Base-by-base conservation (phyloP, 2,888 invertebrate species). In the Sarcophaga caerulescens region DNA sequence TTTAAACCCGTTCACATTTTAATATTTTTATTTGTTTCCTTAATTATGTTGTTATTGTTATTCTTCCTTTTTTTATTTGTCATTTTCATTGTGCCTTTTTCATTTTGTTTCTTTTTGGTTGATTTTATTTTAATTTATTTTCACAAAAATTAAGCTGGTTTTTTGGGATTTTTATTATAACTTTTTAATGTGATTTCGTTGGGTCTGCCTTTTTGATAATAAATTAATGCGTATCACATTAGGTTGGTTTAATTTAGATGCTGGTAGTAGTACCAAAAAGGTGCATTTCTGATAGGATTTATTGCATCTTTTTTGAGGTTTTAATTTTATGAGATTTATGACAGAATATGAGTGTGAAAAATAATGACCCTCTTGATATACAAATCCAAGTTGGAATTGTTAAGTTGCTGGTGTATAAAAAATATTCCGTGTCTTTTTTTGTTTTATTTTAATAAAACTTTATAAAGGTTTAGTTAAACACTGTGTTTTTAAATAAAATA, bases 91-190 rank as follows among this genome's bases (percentile, higher is more conserved):
- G 62, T 35, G 35, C 73, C 19, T 35, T 52, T 44, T 23, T 75
- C 23, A 10, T 62, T 71, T 14, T n/a, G n/a, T n/a, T n/a, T n/a
- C n/a, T n/a, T n/a, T n/a, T n/a, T n/a, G n/a, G n/a, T 79, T 66
- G 6, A 44, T n/a, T 59, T 23, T 66, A 3, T 74, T 25, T 74
- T 10, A 69, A 63, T 77, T 73, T 69, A 74, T 65, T 52, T 78
- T 75, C 57, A 52, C 80, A 45, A 79, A 82, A 81, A 84, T 76
- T 76, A 81, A 85, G 81, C 88, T 70, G 84, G 87, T 87, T 88
- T 87, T 85, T 83, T 81, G 12, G 81, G 87, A 81, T 87, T 85
- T 87, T 87, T 73, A 78, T 73, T 65, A 47, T 74, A 81, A 84
- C 6, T 76, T 87, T 86, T 73, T 70, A 83, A 71, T 77, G 76